Conservation (phyloP, 2,113 vertebrate species). For the Rhagologus leucostigma region DNA sequence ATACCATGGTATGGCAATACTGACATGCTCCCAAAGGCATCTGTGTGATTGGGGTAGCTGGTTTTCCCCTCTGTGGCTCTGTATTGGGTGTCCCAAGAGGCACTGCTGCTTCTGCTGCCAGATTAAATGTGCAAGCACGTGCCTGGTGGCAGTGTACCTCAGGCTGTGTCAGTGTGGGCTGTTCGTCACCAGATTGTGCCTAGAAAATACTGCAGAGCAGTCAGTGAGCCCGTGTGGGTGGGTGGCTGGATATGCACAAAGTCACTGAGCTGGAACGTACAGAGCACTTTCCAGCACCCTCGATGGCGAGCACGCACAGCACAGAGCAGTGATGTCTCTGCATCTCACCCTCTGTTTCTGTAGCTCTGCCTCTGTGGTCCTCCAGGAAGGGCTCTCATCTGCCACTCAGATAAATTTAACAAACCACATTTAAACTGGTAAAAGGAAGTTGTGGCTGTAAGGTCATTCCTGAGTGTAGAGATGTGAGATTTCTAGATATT, state of each 20-base stretch:
- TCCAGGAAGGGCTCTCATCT: not conserved
- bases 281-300: not conserved
- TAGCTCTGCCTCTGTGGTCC: not conserved
- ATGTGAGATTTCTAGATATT: not conserved
- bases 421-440: not conserved
- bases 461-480: not conserved
- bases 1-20: not conserved
- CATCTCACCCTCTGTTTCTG: not conserved
- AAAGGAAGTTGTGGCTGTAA: not conserved
- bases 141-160: not conserved
- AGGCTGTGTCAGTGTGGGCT: not conserved
- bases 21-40: not conserved
- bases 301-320: not conserved
- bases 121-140: not conserved
- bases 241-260: not conserved
- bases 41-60: fast-evolving
- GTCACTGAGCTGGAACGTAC: not conserved
- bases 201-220: not conserved
- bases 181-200: not conserved
- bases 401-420: not conserved
- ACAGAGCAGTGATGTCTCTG: not conserved
- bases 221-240: not conserved
- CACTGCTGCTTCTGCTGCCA: not conserved
- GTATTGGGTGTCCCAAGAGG: not conserved
- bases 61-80: not conserved